Percentiles rank a stretch among this genome's conserved stretches.
Evolutionary conservation across 2,797 vertebrate species (phyloP).

Genomic region (Aulostomus chinensis): DNA sequence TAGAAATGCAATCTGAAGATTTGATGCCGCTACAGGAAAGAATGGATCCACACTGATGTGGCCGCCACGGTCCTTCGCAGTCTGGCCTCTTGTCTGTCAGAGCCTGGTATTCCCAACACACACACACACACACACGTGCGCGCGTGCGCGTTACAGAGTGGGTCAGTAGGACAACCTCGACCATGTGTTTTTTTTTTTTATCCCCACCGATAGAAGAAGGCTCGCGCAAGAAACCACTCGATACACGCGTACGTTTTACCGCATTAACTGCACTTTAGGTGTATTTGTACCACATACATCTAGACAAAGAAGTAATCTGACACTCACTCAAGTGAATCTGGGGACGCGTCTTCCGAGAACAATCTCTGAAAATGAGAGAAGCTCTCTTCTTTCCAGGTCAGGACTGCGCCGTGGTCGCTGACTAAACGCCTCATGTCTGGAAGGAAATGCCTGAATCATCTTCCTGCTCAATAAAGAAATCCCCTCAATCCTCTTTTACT

Average conservation of each 20-base stretch:
- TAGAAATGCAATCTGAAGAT: too few species aligned
- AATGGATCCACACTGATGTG: too few species aligned
- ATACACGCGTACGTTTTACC: not conserved
- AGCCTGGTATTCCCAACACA: conserved; percentile 56
- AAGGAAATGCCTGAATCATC: conserved; percentile 35
- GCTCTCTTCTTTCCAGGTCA: too few species aligned
- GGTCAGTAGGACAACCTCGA: conserved; percentile 74
- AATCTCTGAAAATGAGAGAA: conserved; percentile 7
- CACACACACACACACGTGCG: conserved; percentile 13
- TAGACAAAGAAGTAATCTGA: conserved; percentile 25
- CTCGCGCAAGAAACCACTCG: too few species aligned
- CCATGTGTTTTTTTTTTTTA: conserved; percentile 52
- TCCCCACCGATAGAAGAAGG: too few species aligned
- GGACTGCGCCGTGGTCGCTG: conserved; percentile 30
- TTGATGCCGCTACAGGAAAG: too few species aligned
- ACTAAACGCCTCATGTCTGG: conserved; percentile 29
- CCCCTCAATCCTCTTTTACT: too few species aligned
- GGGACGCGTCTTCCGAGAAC: too few species aligned
- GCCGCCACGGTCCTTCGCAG: too few species aligned
- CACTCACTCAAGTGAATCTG: too few species aligned
- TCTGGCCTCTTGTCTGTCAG: conserved; percentile 30
- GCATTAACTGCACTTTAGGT: conserved; percentile 16
- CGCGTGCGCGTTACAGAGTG: too few species aligned
- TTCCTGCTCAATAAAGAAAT: conserved; percentile 13
- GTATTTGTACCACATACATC: conserved; percentile 11